Conservation (phyloP, 2,113 vertebrate species). For the Thunnus maccoyii region DNA sequence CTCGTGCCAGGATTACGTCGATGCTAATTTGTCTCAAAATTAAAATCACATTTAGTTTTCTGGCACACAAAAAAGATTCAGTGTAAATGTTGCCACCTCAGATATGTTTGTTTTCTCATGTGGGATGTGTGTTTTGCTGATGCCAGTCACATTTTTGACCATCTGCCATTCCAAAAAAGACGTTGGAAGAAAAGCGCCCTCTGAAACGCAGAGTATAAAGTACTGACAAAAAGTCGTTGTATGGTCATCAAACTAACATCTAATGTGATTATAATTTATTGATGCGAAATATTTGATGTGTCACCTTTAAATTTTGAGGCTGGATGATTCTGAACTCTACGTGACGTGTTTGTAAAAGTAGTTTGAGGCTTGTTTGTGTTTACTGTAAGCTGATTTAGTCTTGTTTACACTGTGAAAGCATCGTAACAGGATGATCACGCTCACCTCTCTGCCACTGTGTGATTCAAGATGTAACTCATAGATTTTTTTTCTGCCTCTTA, state of each 20-base stretch:
- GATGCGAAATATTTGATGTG: background rate
- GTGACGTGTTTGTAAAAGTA: background rate
- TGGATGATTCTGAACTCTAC: background rate
- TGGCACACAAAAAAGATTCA: too few relatives aligned
- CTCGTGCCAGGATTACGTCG: background rate
- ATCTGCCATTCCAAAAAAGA: too few relatives aligned
- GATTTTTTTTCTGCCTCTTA: slow-evolving; percentile 17
- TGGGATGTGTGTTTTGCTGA: background rate
- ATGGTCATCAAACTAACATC: too few relatives aligned
- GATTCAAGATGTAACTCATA: slow-evolving; percentile 10
- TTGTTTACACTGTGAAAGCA: slow-evolving; percentile 30
- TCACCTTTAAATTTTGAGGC: background rate
- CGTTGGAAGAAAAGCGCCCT: too few relatives aligned
- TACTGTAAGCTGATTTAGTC: background rate
- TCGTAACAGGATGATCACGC: background rate
- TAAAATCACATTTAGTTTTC: too few relatives aligned
- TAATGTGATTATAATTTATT: background rate
- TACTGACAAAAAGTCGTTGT: too few relatives aligned
- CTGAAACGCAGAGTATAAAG: too few relatives aligned
- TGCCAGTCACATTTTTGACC: too few relatives aligned
- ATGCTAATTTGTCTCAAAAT: too few relatives aligned
- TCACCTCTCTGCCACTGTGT: background rate
- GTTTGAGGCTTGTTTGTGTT: background rate
- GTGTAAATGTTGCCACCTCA: too few relatives aligned
- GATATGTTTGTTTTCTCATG: background rate